A percentile compares a stretch with the other conserved stretches of the same genome.
Evolutionary conservation across 1,140 invertebrate genomes (phyloP).

Genomic region (Drosophila rhopaloa): DNA sequence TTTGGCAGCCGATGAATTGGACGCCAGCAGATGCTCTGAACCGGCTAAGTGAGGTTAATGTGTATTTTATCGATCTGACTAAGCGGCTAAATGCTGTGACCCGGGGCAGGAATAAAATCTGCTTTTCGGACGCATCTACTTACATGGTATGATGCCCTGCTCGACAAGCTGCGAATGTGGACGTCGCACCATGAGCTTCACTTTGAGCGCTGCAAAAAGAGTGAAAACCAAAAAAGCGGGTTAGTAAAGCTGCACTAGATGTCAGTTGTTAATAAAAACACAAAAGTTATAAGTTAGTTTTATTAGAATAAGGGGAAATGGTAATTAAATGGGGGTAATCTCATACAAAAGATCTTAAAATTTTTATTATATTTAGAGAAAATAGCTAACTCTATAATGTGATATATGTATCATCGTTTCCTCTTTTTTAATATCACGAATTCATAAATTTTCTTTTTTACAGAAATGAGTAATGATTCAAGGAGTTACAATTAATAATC

Average conservation of each 20-base stretch:
- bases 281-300: neutral
- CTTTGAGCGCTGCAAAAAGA: slow-evolving; percentile 95
- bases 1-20: slow-evolving; percentile 40
- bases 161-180: slow-evolving; percentile 97
- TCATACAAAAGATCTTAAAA: no score
- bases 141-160: slow-evolving; percentile 99
- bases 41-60: slow-evolving; percentile 70
- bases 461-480: no score
- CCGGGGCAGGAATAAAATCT: slow-evolving; percentile 4
- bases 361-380: no score
- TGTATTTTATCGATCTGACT: slow-evolving; percentile 67
- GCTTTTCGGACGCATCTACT: slow-evolving; percentile 86
- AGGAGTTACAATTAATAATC: no score
- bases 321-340: no score
- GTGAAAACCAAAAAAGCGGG: slow-evolving; percentile 56
- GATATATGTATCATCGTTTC: no score
- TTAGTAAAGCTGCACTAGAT: slow-evolving; percentile 30
- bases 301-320: no score
- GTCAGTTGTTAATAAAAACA: neutral
- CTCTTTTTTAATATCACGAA: no score
- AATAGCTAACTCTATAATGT: no score
- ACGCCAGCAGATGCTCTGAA: slow-evolving; percentile 29
- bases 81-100: slow-evolving; percentile 33
- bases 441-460: no score
- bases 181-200: slow-evolving; percentile 97